Percentiles rank a stretch among this genome's conserved stretches.
Evolutionary conservation across 37 sponge, comb jelly and placozoan species (phyloP).

Genomic region (Amphimedon queenslandica): DNA sequence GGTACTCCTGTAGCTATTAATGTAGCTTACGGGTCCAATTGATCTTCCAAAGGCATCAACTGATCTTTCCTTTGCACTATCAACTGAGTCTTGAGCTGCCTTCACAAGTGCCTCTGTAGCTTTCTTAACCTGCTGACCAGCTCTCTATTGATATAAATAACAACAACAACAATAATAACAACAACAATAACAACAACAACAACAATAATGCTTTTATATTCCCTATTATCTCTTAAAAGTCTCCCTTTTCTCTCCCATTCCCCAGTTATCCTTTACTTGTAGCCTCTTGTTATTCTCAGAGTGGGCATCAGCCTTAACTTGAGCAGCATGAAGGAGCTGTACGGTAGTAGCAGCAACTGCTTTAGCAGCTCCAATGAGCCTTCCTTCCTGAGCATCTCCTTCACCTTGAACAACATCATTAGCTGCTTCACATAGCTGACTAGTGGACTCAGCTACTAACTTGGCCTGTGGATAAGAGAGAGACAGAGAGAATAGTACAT

Average conservation of each 20-base stretch:
- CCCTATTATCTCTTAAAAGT: not conserved
- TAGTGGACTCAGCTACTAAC: conserved; percentile 86
- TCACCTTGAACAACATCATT: conserved; percentile 79
- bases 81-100: conserved; percentile 77
- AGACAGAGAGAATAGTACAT: not conserved
- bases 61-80: not conserved
- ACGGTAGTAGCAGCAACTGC: conserved; percentile 91
- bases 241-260: not conserved
- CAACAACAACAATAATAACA: not conserved
- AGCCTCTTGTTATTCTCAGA: conserved; percentile 79
- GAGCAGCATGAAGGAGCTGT: conserved; percentile 91
- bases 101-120: conserved; percentile 87
- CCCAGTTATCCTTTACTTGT: conserved; percentile 70
- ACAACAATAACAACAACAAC: not conserved
- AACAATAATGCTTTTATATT: not conserved
- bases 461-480: conserved; percentile 94
- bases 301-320: conserved; percentile 90
- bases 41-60: conserved; percentile 7
- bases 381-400: conserved; percentile 79
- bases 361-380: conserved; percentile 90
- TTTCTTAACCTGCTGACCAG: conserved; percentile 89
- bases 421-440: conserved; percentile 93
- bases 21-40: too few relatives aligned
- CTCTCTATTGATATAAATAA: conserved; percentile 29
- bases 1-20: too few relatives aligned